Percentiles rank a stretch among this genome's conserved stretches.
phyloP scores from a whole-genome alignment of 2,797 vertebrate species.

The Ctenopoma multispine region DNA sequence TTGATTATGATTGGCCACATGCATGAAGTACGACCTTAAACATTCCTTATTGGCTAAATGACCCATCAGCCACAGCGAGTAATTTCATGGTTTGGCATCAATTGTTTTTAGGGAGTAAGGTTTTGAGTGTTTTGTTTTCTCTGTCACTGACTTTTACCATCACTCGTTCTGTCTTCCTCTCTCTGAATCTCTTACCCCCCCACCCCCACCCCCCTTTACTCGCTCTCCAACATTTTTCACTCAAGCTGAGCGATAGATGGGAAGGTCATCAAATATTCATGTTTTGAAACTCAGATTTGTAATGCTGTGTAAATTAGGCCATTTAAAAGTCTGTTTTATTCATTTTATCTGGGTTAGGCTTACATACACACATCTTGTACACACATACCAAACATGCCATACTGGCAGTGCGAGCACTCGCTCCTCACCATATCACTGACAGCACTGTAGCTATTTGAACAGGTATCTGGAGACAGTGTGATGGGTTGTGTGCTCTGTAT shows the following conservation, averaged over 20 bases:
- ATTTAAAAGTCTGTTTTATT: constrained; percentile 87
- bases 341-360: constrained; percentile 84
- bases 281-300: constrained; percentile 80
- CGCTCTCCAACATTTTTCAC: constrained; percentile 60
- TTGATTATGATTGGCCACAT: constrained; percentile 22
- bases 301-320: constrained; percentile 83
- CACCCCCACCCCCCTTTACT: constrained; percentile 31
- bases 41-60: constrained; percentile 14
- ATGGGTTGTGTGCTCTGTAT: constrained; percentile 75
- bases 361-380: constrained; percentile 46
- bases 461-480: constrained; percentile 75
- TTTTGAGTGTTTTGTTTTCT: constrained; percentile 38
- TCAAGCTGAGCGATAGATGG: constrained; percentile 67
- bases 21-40: constrained; percentile 36
- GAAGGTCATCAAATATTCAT: constrained; percentile 84
- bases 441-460: constrained; percentile 73
- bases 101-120: constrained; percentile 29
- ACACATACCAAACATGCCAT: constrained; percentile 38
- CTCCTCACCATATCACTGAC: constrained; percentile 66
- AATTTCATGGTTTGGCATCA: constrained; percentile 26
- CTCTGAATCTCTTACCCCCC: constrained; percentile 17
- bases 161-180: constrained; percentile 46
- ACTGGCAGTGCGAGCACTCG: constrained; percentile 20
- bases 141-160: constrained; percentile 52
- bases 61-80: constrained; percentile 5